Conservation (phyloP, 2,797 vertebrate species). For the Hipposideros larvatus region DNA sequence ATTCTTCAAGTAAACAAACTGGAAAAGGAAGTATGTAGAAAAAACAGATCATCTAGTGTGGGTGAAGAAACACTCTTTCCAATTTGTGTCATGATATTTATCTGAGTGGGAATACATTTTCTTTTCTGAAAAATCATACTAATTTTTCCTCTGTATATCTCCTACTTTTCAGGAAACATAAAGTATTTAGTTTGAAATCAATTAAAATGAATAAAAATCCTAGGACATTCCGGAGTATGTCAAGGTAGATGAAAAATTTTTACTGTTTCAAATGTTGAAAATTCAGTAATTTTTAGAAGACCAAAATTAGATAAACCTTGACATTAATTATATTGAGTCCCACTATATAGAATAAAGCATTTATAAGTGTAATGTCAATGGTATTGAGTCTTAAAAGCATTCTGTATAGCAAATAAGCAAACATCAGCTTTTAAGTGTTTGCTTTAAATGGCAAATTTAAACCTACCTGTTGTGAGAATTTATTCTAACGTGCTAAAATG, state of each 20-base stretch:
- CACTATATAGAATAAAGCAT: background rate
- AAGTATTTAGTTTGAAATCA: conserved; percentile 37
- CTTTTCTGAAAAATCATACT: background rate
- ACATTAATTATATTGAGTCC: background rate
- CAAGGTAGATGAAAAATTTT: conserved; percentile 1
- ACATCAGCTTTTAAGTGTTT: conserved; percentile 52
- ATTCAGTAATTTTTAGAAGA: background rate
- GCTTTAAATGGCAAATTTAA: conserved; percentile 59
- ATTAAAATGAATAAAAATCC: background rate
- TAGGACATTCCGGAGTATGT: background rate
- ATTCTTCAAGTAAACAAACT: background rate
- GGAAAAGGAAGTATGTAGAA: background rate
- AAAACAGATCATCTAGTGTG: background rate
- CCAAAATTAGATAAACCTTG: background rate
- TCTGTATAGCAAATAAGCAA: conserved; percentile 57
- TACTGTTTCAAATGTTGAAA: background rate
- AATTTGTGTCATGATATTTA: background rate
- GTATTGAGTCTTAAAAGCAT: background rate
- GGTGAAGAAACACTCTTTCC: background rate
- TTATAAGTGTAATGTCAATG: conserved; percentile 1
- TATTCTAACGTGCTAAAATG: background rate
- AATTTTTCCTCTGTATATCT: background rate
- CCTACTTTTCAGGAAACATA: background rate
- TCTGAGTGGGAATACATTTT: background rate
- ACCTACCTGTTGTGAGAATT: conserved; percentile 20